Base-by-base conservation (phyloP, 2,113 vertebrate species). In the Pseudonaja textilis region DNA sequence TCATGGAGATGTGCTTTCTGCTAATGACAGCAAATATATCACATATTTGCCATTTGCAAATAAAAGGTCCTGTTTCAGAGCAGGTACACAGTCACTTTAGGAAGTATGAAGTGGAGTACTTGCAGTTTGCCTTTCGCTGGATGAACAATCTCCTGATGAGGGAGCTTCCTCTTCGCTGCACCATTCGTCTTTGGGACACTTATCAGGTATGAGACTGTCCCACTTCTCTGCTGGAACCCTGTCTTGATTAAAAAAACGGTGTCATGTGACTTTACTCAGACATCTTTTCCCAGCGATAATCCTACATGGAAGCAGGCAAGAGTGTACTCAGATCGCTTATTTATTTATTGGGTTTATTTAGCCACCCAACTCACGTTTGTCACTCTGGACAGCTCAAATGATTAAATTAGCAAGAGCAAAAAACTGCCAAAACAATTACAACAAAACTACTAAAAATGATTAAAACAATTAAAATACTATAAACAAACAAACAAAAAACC, bases 81-180 rank as follows among this genome's bases (percentile, higher is more conserved):
- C 98, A 99, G 97, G 98, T 99, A 93, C 99, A 99, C 92, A 97
- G 96, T 96, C 98, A 99, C 97, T 98, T 99, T 94, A 98, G 98
- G 97, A 98, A 96, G 96, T 99, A 98, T 34, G 99, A 99, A 96
- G 99, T 99, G 0, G 99, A 99, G 94, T 99, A 99, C 92, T 97
- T 99, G 59, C 99, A 99, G 97, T 99, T 99, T 93, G 99, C 98
- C 93, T 99, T 99, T 88, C 98, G 98, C 1, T 99, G 99, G 98
- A 98, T 98, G 98, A 98, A 98, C 96, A 98, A 98, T 90, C 97
- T 99, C 90, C 97, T 99, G 0, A 99, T 99, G 98, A 98, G 98
- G 95, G 98, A 99, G 94, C 98, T 99, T 81, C 98, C 98, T 18
- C 98, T 99, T 0, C 98, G 98, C 95, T 99, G 98, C 95, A 99